Percentiles rank a stretch among this genome's conserved stretches.
Evolutionary conservation across 1,140 invertebrate species (phyloP).

Genomic region (Nephotettix cincticeps): DNA sequence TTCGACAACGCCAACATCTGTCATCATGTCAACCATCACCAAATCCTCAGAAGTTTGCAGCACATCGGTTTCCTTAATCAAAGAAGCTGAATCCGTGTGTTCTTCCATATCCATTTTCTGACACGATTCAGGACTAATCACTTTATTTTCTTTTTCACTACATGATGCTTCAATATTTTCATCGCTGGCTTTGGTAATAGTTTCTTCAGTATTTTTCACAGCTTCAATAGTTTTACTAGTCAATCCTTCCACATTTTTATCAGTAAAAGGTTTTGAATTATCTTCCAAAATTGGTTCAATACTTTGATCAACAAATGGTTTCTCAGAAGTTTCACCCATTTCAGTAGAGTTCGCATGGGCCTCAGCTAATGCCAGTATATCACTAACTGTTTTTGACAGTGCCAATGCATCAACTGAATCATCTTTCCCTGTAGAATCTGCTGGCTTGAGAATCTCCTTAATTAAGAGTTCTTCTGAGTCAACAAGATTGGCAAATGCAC

Average conservation of each 20-base stretch:
- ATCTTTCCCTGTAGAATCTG: too few species aligned
- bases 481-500: too few species aligned
- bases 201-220: neutral
- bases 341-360: too few species aligned
- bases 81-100: neutral
- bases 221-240: neutral
- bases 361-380: too few species aligned
- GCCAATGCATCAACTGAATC: too few species aligned
- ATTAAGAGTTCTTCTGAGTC: too few species aligned
- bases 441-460: too few species aligned
- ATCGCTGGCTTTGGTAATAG: neutral
- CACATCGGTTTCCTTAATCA: neutral
- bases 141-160: neutral
- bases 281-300: neutral
- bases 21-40: slow-evolving; percentile 13
- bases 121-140: neutral
- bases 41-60: neutral
- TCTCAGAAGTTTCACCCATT: too few species aligned
- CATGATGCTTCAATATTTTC: neutral
- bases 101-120: neutral
- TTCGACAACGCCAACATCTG: slow-evolving; percentile 8
- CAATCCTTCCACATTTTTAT: too few species aligned
- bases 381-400: too few species aligned
- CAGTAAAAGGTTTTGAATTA: neutral
- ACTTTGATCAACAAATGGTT: too few species aligned